Evolutionary conservation across 2,797 vertebrate genomes (phyloP), one percentile per base, ranked within the genome.

Genomic region (Microctenopoma stevenorrisi): DNA sequence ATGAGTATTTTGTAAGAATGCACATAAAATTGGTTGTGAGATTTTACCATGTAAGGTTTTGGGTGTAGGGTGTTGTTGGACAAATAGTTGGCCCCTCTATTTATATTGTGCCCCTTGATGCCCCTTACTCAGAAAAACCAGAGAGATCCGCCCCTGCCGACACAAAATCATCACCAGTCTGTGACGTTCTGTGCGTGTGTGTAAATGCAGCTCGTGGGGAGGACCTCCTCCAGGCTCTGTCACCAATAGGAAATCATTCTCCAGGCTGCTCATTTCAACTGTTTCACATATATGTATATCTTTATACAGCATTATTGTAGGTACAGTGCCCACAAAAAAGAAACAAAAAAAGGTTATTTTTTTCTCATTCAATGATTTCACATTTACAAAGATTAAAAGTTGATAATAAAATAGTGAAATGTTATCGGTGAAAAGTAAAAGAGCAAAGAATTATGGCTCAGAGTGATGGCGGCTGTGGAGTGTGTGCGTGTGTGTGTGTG

Each of bases 281-380:
- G 84, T 88, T 91, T 87, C 84, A 93, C 91, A 91, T 92, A 91
- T 90, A 90, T 87, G 88, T 91, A 86, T 90, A 89, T 87, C 70
- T 93, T 90, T 93, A 79, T 92, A 93, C 91, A 91, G 85, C 85
- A 73, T 78, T 74, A 51, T 82, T 76, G 80, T 79, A 86, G 88
- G 84, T 88, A 80, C 92, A 91, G 89, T 88, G 87, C 54, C 77
- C 78, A 76, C 70, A 82, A 76, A 35, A 69, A 50, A 9, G 56
- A 8, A 72, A 53, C 26, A 63, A 52, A 69, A 74, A 62, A 33
- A 50, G 72, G 68, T 75, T 73, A 72, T 68, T 76, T 68, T 84
- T 82, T 82, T 78, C 59, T 78, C 81, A 87, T 83, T 73, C 78
- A 88, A 91, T 84, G 58, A 87, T 69, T 87, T 88, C 82, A 91